A percentile compares a stretch with the other conserved stretches of the same genome.
phyloP scores from a whole-genome alignment of 2,797 vertebrate species.

The Neomorphus geoffroyi region DNA sequence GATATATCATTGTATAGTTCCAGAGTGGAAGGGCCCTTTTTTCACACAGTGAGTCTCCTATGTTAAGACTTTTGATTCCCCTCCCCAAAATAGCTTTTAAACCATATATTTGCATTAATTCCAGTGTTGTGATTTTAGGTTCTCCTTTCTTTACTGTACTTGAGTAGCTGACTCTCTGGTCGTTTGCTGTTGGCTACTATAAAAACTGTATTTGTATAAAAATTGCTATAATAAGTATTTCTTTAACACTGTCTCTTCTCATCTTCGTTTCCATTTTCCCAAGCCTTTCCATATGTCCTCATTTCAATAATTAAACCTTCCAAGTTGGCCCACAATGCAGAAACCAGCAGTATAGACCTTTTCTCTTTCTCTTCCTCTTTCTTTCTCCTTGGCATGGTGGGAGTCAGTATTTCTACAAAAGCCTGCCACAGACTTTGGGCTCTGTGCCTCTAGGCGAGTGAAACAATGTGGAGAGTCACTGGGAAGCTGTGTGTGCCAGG shows the following conservation, averaged over 20 bases:
- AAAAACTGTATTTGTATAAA: background rate
- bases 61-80: background rate
- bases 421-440: conserved; percentile 4
- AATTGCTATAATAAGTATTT: background rate
- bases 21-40: background rate
- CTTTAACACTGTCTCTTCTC: background rate
- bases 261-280: conserved; percentile 7
- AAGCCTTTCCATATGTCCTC: background rate
- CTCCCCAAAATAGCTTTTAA: background rate
- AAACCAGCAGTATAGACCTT: background rate
- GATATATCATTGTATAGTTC: background rate
- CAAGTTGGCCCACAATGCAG: background rate
- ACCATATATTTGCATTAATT: background rate
- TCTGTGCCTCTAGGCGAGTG: conserved; percentile 32
- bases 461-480: conserved; percentile 31
- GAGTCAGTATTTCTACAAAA: conserved; percentile 33
- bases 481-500: conserved; percentile 37
- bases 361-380: background rate
- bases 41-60: background rate
- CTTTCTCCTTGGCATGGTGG: conserved; percentile 20
- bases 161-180: background rate
- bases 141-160: background rate
- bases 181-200: background rate
- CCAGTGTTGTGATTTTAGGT: background rate
- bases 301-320: conserved; percentile 13